Evolutionary conservation across 2,797 vertebrate genomes (phyloP).

Genomic region (Acipenser transmontanus): DNA sequence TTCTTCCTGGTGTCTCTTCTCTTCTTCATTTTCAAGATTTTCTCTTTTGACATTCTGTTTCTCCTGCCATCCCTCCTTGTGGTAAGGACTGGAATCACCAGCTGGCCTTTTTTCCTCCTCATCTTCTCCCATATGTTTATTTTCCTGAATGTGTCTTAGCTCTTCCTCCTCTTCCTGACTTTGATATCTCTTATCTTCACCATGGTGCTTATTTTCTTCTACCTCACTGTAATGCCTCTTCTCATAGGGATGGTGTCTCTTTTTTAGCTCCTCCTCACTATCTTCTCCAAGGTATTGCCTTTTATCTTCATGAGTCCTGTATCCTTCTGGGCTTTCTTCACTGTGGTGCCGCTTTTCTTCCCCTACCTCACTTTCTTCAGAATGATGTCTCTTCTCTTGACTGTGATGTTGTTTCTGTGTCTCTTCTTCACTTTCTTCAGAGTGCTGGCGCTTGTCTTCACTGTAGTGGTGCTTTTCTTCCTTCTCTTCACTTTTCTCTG

Average conservation of each 20-base stretch:
- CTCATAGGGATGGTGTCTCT: constrained; percentile 34
- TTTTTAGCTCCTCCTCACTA: constrained; percentile 34
- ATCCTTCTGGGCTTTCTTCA: constrained; percentile 24
- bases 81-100: constrained; percentile 56
- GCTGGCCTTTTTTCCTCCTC: constrained; percentile 54
- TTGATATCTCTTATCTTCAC: constrained; percentile 6
- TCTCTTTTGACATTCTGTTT: constrained; percentile 34
- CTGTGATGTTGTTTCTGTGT: constrained; percentile 23
- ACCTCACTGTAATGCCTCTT: constrained; percentile 25
- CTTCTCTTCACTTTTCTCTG: constrained; percentile 37
- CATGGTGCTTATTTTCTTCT: constrained; percentile 22
- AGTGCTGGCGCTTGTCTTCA: constrained; percentile 29
- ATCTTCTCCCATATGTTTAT: constrained; percentile 39
- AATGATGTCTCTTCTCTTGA: constrained; percentile 19
- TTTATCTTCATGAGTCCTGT: background rate
- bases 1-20: constrained; percentile 31
- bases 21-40: constrained; percentile 42
- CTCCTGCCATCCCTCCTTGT: constrained; percentile 72
- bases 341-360: constrained; percentile 9
- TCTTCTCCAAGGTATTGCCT: constrained; percentile 10
- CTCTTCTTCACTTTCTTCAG: constrained; percentile 40
- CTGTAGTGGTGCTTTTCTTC: constrained; percentile 23
- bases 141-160: constrained; percentile 50
- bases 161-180: constrained; percentile 27
- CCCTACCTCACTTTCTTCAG: constrained; percentile 21